Conservation (phyloP, 1,140 invertebrate genomes). For the Bombus impatiens region DNA sequence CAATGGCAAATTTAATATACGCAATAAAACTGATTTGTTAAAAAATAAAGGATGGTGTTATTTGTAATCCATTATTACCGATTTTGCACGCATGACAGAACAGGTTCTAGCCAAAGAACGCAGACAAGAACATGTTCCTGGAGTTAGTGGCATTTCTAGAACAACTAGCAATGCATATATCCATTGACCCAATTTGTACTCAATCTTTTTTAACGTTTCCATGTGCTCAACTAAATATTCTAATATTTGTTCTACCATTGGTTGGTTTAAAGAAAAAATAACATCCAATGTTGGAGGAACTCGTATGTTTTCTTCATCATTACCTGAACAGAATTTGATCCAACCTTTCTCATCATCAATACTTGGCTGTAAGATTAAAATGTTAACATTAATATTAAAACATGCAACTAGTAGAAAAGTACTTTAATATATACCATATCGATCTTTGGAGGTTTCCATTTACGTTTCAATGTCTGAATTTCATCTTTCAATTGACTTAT, state of each 20-base stretch:
- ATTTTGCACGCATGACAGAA: conserved; percentile 81
- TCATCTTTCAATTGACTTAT: conserved; percentile 70
- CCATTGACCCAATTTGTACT: conserved; percentile 82
- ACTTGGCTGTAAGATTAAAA: conserved; percentile 73
- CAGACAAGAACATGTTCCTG: conserved; percentile 84
- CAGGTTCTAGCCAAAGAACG: conserved; percentile 83
- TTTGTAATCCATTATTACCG: conserved; percentile 8
- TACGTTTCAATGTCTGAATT: conserved; percentile 66
- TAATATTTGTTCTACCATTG: conserved; percentile 80
- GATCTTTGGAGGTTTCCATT: conserved; percentile 43
- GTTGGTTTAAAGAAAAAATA: conserved; percentile 82
- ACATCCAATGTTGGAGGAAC: conserved; percentile 78
- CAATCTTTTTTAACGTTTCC: conserved; percentile 74
- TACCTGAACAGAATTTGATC: conserved; percentile 72
- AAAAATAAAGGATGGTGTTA: conserved; percentile 38
- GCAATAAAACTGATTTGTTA: conserved; percentile 62
- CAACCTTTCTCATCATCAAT: conserved; percentile 71
- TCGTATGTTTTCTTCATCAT: conserved; percentile 43
- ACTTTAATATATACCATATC: conserved; percentile 64
- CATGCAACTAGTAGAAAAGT: background rate
- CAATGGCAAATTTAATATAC: conserved; percentile 38
- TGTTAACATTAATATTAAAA: background rate
- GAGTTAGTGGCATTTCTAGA: conserved; percentile 85
- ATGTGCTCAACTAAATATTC: conserved; percentile 83
- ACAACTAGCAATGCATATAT: conserved; percentile 84